Evolutionary conservation across 2,113 vertebrate genomes (phyloP).

Genomic region (Clarias batrachus): DNA sequence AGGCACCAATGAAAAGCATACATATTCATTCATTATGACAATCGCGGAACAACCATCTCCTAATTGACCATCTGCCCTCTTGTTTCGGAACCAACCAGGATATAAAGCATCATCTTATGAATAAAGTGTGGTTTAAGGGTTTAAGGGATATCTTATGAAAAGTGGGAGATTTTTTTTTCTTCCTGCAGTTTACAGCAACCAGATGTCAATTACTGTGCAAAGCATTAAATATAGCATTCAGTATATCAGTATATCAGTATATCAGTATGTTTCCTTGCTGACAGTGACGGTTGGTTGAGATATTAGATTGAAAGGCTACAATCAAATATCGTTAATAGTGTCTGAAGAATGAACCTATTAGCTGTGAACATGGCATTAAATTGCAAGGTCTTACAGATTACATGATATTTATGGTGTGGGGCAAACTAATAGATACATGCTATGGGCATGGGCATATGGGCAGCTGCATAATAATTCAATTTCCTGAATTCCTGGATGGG

Average conservation of each 20-base stretch:
- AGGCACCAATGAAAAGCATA: constrained; percentile 36
- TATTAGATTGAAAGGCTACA: not conserved
- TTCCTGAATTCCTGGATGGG: not conserved
- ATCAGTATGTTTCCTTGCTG: not conserved
- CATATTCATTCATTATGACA: constrained; percentile 46
- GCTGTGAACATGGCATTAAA: not conserved
- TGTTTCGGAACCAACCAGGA: constrained; percentile 51
- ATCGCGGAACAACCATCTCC: constrained; percentile 38
- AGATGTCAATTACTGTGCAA: constrained; percentile 9
- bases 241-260: too few relatives aligned
- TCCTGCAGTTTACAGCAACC: constrained; percentile 4
- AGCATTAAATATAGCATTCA: not conserved
- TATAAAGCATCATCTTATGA: constrained; percentile 41
- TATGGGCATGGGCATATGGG: not conserved
- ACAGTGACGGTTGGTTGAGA: not conserved
- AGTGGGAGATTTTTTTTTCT: not conserved
- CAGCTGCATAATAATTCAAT: not conserved
- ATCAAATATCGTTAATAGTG: not conserved
- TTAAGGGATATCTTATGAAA: constrained; percentile 30
- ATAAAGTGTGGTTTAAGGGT: constrained; percentile 41
- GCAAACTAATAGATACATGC: not conserved
- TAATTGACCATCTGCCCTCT: constrained; percentile 54
- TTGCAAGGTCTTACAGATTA: not conserved
- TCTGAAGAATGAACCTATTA: not conserved
- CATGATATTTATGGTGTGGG: not conserved